These are phyloP conservation scores for Spodoptera litura DNA, from an alignment of 1,140 invertebrate genomes.

Conservation along the genomic window DNA sequence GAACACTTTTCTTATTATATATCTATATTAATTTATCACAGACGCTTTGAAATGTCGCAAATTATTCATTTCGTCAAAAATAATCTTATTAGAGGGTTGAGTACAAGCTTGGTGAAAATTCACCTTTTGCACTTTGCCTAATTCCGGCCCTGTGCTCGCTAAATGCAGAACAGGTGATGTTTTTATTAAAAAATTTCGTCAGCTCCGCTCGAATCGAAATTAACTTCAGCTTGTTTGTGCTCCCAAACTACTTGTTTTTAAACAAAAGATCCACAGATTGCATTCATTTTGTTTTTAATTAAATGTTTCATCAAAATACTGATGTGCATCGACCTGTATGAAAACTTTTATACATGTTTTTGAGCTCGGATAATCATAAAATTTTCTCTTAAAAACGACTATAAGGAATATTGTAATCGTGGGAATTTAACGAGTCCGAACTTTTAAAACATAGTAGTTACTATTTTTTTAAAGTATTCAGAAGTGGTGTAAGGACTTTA, in stretches of 20 bases:
- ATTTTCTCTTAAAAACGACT: too few relatives aligned
- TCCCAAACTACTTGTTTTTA: constrained; percentile 40
- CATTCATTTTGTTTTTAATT: constrained; percentile 37
- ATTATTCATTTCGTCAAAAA: neutral
- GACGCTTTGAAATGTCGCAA: neutral
- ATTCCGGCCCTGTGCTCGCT: constrained; percentile 57
- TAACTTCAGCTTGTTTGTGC: constrained; percentile 61
- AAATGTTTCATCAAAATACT: constrained; percentile 41
- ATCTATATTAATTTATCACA: too few relatives aligned
- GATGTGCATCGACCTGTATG: constrained; percentile 10
- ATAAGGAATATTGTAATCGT: too few relatives aligned
- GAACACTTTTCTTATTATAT: too few relatives aligned
- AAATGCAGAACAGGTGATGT: constrained; percentile 79
- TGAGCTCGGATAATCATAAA: neutral
- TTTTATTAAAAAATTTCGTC: constrained; percentile 76
- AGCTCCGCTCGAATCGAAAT: constrained; percentile 58
- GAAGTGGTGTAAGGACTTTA: too few relatives aligned
- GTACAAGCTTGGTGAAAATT: neutral
- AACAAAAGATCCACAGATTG: constrained; percentile 31
- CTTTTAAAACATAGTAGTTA: too few relatives aligned
- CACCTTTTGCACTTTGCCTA: constrained; percentile 53
- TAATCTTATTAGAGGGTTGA: neutral
- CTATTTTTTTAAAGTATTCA: too few relatives aligned
- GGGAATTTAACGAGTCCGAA: too few relatives aligned
- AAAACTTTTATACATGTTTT: neutral